Evolutionary conservation across 1,140 invertebrate species (phyloP), one percentile per base, ranked within the genome.

Genomic region (Bombus breviceps): DNA sequence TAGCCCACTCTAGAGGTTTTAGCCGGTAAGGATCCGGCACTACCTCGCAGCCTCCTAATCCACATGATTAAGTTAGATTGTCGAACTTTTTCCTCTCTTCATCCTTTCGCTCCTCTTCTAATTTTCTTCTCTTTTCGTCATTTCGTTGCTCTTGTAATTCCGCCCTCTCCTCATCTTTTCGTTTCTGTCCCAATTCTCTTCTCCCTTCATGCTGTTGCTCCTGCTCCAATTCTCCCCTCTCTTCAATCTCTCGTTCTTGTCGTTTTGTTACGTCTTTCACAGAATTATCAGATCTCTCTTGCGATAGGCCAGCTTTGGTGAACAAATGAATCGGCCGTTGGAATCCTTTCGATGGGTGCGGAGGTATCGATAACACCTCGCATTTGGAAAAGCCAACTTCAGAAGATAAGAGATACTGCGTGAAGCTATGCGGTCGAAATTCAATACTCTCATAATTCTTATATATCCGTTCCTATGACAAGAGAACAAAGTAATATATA

Each of bases 301-400:
- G 96, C 95, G 78, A 96, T 96, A n/a, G 10, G 3, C 72, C 96
- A 66, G 96, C 96, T 94, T 98, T 98, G 28, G 97, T 97, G 92
- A 97, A 99, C 32, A 99, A 95, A 90, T 98, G 97, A 73, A 99
- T 97, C 1, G 98, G 98, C 79, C 98, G 95, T 86, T 98, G 97
- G 93, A 99, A 99, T 13, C 98, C 98, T 96, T 98, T 98, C 66
- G 97, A 97, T 78, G 97, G 96, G 94, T 99, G 98, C 57, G 97
- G 96, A 15, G 98, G 98, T 47, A 97, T 97, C 22, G 97, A 98
- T 39, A 99, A 93, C 0, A 98, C 96, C 91, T 98, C 98, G 93
- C 98, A 98, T 90, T 98, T 98, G 87, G 96, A 97, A 94, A 99
- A 99, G 8, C 98, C 98, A 34, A 99, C 98, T 92, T 98, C 98